Conservation (phyloP, 2,113 vertebrate species). For the Ascaphus truei region DNA sequence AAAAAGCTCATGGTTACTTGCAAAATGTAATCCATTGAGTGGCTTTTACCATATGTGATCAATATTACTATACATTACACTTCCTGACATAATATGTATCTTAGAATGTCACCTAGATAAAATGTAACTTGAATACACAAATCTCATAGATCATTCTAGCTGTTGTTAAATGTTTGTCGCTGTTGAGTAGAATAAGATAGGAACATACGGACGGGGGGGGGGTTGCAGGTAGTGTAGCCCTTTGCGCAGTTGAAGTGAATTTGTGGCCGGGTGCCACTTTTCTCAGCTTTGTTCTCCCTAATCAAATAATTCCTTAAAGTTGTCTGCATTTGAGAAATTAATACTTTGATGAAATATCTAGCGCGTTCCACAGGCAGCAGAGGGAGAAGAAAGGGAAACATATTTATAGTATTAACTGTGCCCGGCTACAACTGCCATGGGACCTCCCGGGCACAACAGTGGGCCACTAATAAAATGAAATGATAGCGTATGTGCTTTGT, state of each 20-base stretch:
- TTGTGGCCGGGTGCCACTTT: slow-evolving; percentile 85
- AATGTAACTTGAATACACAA: slow-evolving; percentile 29
- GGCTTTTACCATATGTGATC: too few species aligned
- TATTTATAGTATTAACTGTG: slow-evolving; percentile 91
- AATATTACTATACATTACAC: too few species aligned
- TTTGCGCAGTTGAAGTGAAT: slow-evolving; percentile 75
- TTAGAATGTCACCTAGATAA: slow-evolving; percentile 53
- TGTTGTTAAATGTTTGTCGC: slow-evolving; percentile 52
- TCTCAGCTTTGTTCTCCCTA: slow-evolving; percentile 79
- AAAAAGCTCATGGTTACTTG: too few species aligned
- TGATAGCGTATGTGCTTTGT: slow-evolving; percentile 99
- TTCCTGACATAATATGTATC: too few species aligned
- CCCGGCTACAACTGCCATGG: slow-evolving; percentile 77
- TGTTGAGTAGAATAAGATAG: slow-evolving; percentile 62
- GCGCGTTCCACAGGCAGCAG: slow-evolving; percentile 71
- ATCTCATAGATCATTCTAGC: slow-evolving; percentile 54
- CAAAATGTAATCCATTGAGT: too few species aligned
- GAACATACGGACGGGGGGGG: slow-evolving; percentile 59
- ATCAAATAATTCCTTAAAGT: slow-evolving; percentile 98
- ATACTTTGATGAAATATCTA: slow-evolving; percentile 98
- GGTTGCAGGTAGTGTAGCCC: slow-evolving; percentile 57
- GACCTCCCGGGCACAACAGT: slow-evolving; percentile 84
- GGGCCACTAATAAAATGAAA: slow-evolving; percentile 96
- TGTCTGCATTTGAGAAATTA: slow-evolving; percentile 99
- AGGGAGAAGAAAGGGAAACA: slow-evolving; percentile 82